A percentile compares a stretch with the other conserved stretches of the same genome.
phyloP scores from a whole-genome alignment of 2,888 invertebrate species.

The Deilephila porcellus region DNA sequence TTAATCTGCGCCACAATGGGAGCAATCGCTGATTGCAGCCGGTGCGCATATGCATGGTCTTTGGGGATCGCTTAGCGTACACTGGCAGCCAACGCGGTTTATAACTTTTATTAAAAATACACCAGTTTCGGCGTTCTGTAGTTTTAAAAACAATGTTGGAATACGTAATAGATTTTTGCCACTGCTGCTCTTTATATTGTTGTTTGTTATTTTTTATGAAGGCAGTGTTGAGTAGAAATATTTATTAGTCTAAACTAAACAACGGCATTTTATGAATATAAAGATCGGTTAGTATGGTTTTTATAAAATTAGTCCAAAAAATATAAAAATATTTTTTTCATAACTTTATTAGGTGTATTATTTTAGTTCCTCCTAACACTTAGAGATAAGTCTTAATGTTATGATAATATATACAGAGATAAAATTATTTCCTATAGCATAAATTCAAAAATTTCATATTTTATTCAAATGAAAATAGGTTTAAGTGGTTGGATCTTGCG shows the following conservation, averaged over 20 bases:
- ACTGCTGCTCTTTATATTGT: not conserved
- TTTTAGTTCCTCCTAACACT: no score
- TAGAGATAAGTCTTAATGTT: no score
- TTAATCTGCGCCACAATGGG: constrained; percentile 82
- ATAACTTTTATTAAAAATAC: constrained; percentile 26
- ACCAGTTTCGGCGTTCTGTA: constrained; percentile 27
- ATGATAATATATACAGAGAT: no score
- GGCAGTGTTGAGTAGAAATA: not conserved
- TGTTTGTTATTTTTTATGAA: not conserved
- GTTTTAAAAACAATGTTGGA: constrained; percentile 3
- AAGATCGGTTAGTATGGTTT: no score
- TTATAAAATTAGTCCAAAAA: no score
- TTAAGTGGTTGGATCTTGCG: no score
- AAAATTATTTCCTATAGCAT: no score
- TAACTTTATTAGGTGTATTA: no score
- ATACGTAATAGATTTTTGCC: constrained; percentile 11
- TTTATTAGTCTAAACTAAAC: not conserved
- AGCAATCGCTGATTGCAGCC: constrained; percentile 81
- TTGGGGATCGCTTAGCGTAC: constrained; percentile 81
- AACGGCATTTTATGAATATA: no score
- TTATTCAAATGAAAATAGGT: no score
- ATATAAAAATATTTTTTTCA: no score
- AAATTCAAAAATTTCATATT: no score
- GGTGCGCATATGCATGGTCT: constrained; percentile 83
- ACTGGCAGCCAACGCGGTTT: constrained; percentile 40